phyloP scores from a whole-genome alignment of 64 coral and sea anemone species.

The Stichodactyla helianthus region DNA sequence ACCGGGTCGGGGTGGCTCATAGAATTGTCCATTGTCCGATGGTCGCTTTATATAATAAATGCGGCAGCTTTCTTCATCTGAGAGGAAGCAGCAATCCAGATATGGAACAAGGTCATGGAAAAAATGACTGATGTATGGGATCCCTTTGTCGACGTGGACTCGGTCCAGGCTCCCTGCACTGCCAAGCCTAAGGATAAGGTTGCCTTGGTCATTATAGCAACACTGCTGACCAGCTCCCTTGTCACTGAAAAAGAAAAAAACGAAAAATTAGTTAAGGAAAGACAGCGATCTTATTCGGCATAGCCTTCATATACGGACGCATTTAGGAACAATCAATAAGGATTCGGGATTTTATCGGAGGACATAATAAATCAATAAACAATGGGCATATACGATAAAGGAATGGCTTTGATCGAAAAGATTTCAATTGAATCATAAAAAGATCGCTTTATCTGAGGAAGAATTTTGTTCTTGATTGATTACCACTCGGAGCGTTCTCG shows the following conservation, averaged over 20 bases:
- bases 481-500: no score
- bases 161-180: slow-evolving; percentile 58
- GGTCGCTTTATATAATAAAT: slow-evolving; percentile 60
- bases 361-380: no score
- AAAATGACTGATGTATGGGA: slow-evolving; percentile 64
- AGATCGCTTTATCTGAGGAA: no score
- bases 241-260: neutral
- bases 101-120: slow-evolving; percentile 77
- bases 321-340: no score
- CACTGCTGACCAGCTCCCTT: slow-evolving; percentile 77
- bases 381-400: no score
- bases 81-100: slow-evolving; percentile 56
- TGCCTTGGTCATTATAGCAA: slow-evolving; percentile 67
- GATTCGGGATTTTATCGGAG: no score
- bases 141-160: slow-evolving; percentile 42
- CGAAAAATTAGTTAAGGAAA: neutral
- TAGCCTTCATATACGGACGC: no score
- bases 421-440: no score
- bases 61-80: slow-evolving; percentile 25
- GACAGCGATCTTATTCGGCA: no score
- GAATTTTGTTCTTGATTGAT: no score
- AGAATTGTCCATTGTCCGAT: slow-evolving; percentile 50
- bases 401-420: no score
- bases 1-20: slow-evolving; percentile 59
- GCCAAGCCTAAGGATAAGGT: slow-evolving; percentile 49